These are phyloP conservation scores for Nowickia ferox DNA, from an alignment of 2,888 invertebrate species.

Conservation along the genomic window DNA sequence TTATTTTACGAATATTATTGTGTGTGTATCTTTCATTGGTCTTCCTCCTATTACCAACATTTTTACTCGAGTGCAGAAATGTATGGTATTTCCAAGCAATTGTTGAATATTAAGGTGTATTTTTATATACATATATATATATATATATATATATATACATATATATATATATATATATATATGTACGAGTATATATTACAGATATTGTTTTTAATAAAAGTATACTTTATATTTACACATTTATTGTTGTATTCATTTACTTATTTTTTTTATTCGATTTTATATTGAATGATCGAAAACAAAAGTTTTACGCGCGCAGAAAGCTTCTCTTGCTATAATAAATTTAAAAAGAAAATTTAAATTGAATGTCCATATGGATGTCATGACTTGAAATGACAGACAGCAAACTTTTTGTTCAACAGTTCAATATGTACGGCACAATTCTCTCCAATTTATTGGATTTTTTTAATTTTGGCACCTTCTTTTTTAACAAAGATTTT, in stretches of 20 bases:
- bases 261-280: conserved; percentile 17
- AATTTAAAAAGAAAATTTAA: conserved; percentile 44
- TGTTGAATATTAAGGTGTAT: conserved; percentile 46
- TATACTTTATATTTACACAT: background rate
- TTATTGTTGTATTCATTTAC: background rate
- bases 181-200: background rate
- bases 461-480: conserved; percentile 26
- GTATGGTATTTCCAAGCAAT: conserved; percentile 47
- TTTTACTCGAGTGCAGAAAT: conserved; percentile 17
- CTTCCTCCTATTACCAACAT: background rate
- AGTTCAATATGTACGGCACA: conserved; percentile 32
- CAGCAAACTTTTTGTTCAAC: too few relatives aligned
- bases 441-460: conserved; percentile 22
- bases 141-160: background rate
- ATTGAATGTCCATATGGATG: conserved; percentile 29
- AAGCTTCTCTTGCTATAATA: conserved; percentile 9
- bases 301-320: background rate
- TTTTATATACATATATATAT: background rate
- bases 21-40: too few relatives aligned
- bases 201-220: too few relatives aligned
- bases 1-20: too few relatives aligned
- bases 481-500: conserved; percentile 23
- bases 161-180: background rate
- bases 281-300: background rate
- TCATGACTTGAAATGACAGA: conserved; percentile 30